Conservation (phyloP, 1,140 invertebrate genomes). For the Apis florea region DNA sequence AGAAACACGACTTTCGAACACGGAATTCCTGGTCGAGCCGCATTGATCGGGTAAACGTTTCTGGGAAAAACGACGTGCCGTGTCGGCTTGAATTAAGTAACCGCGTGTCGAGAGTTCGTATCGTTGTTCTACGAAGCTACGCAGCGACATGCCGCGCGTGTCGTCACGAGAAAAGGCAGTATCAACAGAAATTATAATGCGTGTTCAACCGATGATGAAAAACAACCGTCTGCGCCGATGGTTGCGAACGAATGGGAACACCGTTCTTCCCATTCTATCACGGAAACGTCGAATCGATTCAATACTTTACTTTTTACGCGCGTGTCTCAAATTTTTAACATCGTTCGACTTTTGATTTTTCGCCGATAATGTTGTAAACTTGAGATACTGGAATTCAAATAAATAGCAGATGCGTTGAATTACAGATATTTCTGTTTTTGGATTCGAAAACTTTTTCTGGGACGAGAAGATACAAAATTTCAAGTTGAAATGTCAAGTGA, state of each 20-base stretch:
- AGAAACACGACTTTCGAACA: conserved; percentile 58
- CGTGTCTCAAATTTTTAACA: no score
- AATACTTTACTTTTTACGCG: neutral
- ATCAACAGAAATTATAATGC: conserved; percentile 52
- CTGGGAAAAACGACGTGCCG: conserved; percentile 62
- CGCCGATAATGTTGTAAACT: no score
- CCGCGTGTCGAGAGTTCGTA: conserved; percentile 48
- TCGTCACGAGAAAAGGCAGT: conserved; percentile 36
- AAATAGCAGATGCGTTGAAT: no score
- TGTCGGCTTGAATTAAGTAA: conserved; percentile 68
- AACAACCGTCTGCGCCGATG: conserved; percentile 43
- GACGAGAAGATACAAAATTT: no score
- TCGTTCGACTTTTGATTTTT: no score
- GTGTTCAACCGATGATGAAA: conserved; percentile 46
- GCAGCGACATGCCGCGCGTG: conserved; percentile 12
- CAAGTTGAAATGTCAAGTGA: no score
- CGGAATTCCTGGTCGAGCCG: conserved; percentile 21
- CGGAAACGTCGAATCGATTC: conserved; percentile 18
- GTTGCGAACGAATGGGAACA: conserved; percentile 42
- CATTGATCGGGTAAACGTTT: conserved; percentile 67
- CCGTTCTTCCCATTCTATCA: conserved; percentile 47
- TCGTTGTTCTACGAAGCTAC: conserved; percentile 41
- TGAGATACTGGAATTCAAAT: no score
- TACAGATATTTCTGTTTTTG: no score
- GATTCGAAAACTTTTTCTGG: no score